Base-by-base conservation (phyloP, 1,140 invertebrate species). In the Acyrthosiphon pisum region DNA sequence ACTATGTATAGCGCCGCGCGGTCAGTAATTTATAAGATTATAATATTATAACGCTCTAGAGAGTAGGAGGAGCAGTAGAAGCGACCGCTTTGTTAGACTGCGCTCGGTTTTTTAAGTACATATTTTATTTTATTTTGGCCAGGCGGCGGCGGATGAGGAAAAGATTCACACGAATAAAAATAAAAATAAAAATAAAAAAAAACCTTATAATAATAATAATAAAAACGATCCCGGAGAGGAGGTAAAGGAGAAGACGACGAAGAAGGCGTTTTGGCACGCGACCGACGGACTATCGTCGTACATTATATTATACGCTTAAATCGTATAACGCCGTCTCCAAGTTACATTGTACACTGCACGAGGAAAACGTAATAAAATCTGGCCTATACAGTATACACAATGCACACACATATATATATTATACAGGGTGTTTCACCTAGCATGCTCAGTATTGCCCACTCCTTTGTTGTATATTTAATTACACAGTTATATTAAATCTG, bases 211-310 rank as follows among this genome's bases (percentile, higher is more conserved):
- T 68, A 56, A 53, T 50, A 50, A 50, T 53, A 84, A 87, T 87
- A 87, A 87, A n/a, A 87, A 87, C 83, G 83, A 44, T 41, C 8
- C 9, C 23, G 7, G 83, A 76, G 14, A 84, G 11, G 83, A 84
- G 37, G 9, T 11, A 22, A 26, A 44, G 37, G 37, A 83, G 81
- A 7, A 81, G n/a, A 87, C 11, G 23, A 30, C 2, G 86, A 88
- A 53, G 46, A 23, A 35, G n/a, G 87, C 48, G 48, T 89, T 89
- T 89, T 89, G 87, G 87, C 87, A 89, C 87, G 87, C 48, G 87
- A 50, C 87, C 48, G 87, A 22, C 87, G 14, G 41, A 44, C 41
- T 41, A 83, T 83, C 20, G 6, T 23, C 22, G 76, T 83, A 83
- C 35, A 81, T 35, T 23, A 53, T 22, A 53, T 53, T 53, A 41